Evolutionary conservation across 2,888 invertebrate genomes (phyloP).

Genomic region (Tinea trinotella): DNA sequence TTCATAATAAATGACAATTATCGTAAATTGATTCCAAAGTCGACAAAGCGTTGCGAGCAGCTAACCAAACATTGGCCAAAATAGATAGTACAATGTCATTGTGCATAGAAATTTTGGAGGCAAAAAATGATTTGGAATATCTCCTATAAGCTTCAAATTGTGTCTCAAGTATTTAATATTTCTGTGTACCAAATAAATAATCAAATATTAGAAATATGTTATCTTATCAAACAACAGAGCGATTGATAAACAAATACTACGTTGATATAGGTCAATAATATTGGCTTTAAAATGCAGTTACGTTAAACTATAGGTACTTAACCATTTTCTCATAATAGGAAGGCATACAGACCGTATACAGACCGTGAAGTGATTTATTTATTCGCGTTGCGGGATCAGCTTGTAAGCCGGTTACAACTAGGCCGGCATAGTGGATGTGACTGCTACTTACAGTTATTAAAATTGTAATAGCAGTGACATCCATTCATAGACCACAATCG

Average conservation of each 20-base stretch:
- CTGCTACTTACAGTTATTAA: too few relatives aligned
- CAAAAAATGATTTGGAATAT: not conserved
- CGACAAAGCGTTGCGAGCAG: conserved; percentile 65
- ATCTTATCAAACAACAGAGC: not conserved
- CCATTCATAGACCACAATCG: too few relatives aligned
- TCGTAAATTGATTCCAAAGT: conserved; percentile 64
- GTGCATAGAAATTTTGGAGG: conserved; percentile 27
- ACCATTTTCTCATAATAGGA: too few relatives aligned
- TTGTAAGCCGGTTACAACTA: too few relatives aligned
- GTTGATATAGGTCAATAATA: too few relatives aligned
- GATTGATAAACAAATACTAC: conserved; percentile 4
- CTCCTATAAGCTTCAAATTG: conserved; percentile 2
- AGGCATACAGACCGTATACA: too few relatives aligned
- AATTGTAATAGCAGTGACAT: too few relatives aligned
- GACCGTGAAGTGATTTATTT: too few relatives aligned
- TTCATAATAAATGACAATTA: conserved; percentile 73
- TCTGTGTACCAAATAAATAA: not conserved
- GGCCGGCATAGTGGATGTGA: too few relatives aligned
- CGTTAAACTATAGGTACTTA: too few relatives aligned
- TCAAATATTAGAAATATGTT: conserved; percentile 7
- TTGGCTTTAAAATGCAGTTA: too few relatives aligned
- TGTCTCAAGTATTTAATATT: not conserved
- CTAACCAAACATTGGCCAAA: conserved; percentile 79
- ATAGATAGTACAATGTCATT: conserved; percentile 64
- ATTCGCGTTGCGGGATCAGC: too few relatives aligned